Conservation (phyloP, 2,113 vertebrate genomes). For the Ptyas mucosa region DNA sequence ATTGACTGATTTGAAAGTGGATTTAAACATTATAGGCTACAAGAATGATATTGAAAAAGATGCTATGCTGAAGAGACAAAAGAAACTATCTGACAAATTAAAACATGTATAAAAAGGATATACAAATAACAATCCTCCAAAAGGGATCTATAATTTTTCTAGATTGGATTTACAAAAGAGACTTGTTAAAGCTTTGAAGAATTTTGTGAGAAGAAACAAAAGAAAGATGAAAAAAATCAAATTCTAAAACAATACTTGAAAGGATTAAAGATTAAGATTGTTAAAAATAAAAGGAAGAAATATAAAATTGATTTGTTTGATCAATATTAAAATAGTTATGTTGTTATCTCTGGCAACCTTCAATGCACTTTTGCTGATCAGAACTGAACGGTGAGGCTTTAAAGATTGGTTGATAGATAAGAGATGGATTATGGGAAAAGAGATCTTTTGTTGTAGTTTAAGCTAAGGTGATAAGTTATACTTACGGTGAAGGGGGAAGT, state of each 20-base stretch:
- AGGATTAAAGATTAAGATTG: background rate
- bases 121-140: background rate
- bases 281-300: background rate
- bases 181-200: background rate
- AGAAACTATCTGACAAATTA: background rate
- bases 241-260: background rate
- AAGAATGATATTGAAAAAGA: background rate
- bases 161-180: background rate
- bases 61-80: background rate
- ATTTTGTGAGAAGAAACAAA: background rate
- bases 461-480: background rate
- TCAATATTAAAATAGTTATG: background rate
- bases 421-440: background rate
- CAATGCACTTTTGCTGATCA: background rate
- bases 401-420: background rate
- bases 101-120: background rate
- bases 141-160: background rate
- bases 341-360: background rate
- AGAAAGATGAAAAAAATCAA: background rate
- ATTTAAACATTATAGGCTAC: background rate
- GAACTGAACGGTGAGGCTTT: background rate
- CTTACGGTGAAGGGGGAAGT: background rate
- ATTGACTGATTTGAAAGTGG: background rate
- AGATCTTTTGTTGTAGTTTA: background rate
- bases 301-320: background rate